Evolutionary conservation across 2,113 vertebrate species (phyloP), one percentile per base, ranked within the genome.

Genomic region (Solea senegalensis): DNA sequence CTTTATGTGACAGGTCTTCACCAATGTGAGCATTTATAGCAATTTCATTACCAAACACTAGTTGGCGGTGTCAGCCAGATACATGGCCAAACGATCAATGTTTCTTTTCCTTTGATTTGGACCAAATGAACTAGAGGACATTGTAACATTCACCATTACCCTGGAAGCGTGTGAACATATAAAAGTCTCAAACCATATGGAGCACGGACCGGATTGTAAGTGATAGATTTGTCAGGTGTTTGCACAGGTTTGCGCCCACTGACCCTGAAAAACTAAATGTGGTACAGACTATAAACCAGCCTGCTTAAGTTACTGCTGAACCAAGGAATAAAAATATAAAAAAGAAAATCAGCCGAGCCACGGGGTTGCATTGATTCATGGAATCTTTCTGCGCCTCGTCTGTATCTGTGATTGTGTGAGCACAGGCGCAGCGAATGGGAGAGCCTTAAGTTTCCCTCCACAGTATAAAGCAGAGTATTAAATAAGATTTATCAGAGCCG

Each of bases 401-500:
- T 81, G 62, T 59, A 16, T 57, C 60, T 53, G 80, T 67, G 74
- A 74, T 74, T 78, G 65, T 72, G 44, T 28, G 63, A 66, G 16
- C 52, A 28, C 49, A 62, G 51, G 65, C 44, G 45, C 56, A 26
- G 54, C 5, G 34, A 34, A 34, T 39, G 16, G 67, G 73, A 67
- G 56, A 80, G 82, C 80, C 74, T 77, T 76, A 61, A 64, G 62
- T 77, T 76, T 67, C 67, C 53, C 70, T 69, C 48, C 9, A 26
- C 69, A 77, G 65, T 78, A 59, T 76, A 66, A 76, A 68, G 70
- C 64, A 67, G 58, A 63, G 69, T 27, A 79, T 86, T 91, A 90
- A 92, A 92, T 82, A 81, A 89, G 90, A 91, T 90, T 91, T 84
- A 90, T 90, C 81, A 80, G 72, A 58, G 71, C 65, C 9, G 41